Conservation (phyloP, 2,113 vertebrate genomes). For the Myodes glareolus region DNA sequence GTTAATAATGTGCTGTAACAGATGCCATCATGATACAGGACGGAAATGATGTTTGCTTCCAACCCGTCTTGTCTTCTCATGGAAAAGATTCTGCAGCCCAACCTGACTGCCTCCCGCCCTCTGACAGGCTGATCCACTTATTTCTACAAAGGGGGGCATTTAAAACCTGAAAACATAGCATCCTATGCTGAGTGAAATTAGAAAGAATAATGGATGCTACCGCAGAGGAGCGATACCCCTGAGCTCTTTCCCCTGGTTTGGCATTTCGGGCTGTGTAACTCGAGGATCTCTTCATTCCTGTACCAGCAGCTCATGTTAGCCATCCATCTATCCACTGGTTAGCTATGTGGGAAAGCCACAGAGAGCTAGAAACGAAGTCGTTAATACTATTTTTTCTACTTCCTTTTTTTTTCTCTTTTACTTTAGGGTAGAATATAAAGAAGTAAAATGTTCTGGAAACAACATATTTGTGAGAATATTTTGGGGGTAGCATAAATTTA, state of each 20-base stretch:
- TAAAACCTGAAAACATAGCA: slow-evolving; percentile 55
- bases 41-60: slow-evolving; percentile 67
- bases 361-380: background rate
- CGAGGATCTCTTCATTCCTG: background rate
- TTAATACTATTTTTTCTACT: background rate
- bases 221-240: background rate
- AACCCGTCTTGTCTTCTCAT: slow-evolving; percentile 64
- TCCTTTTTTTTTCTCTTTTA: background rate
- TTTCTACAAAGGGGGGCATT: slow-evolving; percentile 52
- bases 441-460: background rate
- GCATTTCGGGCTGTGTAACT: slow-evolving; percentile 47
- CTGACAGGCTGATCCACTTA: slow-evolving; percentile 70
- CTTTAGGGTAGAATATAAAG: background rate
- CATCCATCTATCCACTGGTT: background rate
- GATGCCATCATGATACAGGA: slow-evolving; percentile 70
- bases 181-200: slow-evolving; percentile 58
- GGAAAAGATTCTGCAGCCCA: slow-evolving; percentile 52
- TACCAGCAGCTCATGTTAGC: background rate
- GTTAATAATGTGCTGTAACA: slow-evolving; percentile 64
- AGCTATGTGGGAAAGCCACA: background rate
- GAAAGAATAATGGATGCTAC: slow-evolving; percentile 40
- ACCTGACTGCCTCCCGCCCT: slow-evolving; percentile 62
- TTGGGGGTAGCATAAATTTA: background rate
- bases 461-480: background rate
- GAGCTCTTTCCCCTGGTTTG: background rate